Evolutionary conservation across 1,140 invertebrate species (phyloP).

Genomic region (Euura saliciscinereae): DNA sequence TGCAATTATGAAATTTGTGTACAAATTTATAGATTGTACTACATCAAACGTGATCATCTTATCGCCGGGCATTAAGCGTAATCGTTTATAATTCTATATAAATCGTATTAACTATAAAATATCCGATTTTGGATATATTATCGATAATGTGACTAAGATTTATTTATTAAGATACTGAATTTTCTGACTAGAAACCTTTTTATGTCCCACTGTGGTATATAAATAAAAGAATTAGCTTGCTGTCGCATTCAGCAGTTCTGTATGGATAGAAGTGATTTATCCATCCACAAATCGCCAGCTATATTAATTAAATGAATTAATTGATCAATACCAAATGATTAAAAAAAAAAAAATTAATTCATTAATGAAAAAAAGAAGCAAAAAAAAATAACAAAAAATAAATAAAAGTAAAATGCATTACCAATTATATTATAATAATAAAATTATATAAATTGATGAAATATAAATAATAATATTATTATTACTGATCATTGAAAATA

Average conservation of each 20-base stretch:
- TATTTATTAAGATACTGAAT: constrained; percentile 4
- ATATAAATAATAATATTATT: constrained; percentile 1
- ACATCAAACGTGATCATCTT: not conserved
- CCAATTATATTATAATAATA: constrained; percentile 13
- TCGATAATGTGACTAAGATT: not conserved
- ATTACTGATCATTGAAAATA: no score
- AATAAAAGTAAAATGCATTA: not conserved
- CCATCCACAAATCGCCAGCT: constrained; percentile 14
- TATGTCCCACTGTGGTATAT: not conserved
- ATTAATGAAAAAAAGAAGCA: no score
- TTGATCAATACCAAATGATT: not conserved
- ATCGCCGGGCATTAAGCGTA: not conserved
- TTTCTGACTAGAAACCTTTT: constrained; percentile 7
- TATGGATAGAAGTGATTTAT: not conserved
- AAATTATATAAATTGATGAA: constrained; percentile 11
- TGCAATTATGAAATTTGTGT: not conserved
- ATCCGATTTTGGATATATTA: not conserved
- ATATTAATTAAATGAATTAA: constrained; percentile 3
- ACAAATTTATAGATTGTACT: constrained; percentile 1
- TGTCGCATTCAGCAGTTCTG: constrained; percentile 7
- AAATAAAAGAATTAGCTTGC: constrained; percentile 7
- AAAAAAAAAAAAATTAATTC: not conserved
- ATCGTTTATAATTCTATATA: not conserved
- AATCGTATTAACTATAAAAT: not conserved
- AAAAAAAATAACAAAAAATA: not conserved